Percentiles rank a stretch among this genome's conserved stretches.
Conservation (phyloP, 1,140 invertebrate genomes). For the Zaprionus nigranus region DNA sequence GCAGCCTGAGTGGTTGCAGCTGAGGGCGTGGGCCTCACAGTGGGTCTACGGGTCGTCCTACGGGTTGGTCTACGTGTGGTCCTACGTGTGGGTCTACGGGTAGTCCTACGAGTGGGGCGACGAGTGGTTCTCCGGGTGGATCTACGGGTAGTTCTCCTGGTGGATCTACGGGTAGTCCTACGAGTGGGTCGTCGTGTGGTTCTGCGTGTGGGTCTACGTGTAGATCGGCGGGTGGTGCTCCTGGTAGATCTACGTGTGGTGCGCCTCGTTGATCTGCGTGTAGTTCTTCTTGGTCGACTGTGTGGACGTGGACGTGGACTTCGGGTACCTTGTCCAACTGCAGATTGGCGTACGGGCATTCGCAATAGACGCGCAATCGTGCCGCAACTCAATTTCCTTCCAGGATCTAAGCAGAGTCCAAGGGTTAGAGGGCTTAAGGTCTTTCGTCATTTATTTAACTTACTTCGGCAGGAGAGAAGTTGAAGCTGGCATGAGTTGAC, state of each 20-base stretch:
- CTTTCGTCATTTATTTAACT: background rate
- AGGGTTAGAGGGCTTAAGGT: too few relatives aligned
- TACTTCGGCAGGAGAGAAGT: slow-evolving; percentile 28
- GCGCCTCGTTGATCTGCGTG: background rate
- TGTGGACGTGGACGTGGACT: background rate
- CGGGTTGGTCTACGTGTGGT: background rate
- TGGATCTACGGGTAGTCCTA: background rate
- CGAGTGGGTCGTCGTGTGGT: background rate
- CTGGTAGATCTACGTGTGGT: background rate
- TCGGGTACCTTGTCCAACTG: background rate
- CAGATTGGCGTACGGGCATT: slow-evolving; percentile 1
- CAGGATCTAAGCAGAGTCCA: slow-evolving; percentile 15
- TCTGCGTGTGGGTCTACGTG: background rate
- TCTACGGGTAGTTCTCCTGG: background rate
- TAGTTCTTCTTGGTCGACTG: too few relatives aligned
- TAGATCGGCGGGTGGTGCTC: background rate
- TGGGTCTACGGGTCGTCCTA: background rate
- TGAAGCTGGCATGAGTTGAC: slow-evolving; percentile 21
- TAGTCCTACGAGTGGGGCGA: too few relatives aligned
- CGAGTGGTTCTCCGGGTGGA: background rate
- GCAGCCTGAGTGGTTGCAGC: background rate
- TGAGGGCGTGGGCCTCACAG: slow-evolving; percentile 8
- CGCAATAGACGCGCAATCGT: slow-evolving; percentile 5
- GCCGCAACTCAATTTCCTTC: background rate
- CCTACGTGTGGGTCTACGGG: background rate